Base-by-base conservation (phyloP, 2,113 vertebrate genomes). In the Gymnarchus niloticus region DNA sequence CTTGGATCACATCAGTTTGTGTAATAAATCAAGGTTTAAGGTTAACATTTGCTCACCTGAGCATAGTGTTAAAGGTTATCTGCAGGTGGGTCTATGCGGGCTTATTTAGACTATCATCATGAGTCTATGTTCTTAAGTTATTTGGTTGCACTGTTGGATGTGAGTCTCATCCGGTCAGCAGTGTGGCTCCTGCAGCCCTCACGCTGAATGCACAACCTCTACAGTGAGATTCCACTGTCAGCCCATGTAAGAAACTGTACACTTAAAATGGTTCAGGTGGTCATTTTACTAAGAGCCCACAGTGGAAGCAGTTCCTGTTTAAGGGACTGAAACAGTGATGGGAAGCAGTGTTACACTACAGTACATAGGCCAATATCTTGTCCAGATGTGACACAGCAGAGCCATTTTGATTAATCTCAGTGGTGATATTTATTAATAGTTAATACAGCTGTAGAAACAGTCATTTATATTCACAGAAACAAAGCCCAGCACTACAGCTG, bases 241-340 rank as follows among this genome's bases (percentile, higher is more conserved):
- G 96, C 95, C 96, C 96, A 96, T 97, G 96, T 98, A 97, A 98
- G 94, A 97, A 97, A 96, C 92, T 98, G 96, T 98, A 98, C 96
- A 97, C 98, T 98, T n/a, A n/a, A n/a, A n/a, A n/a, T n/a, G n/a
- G 61, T 14, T 69, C 2, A 14, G 28, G 61, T 37, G 61, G 61
- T 69, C 61, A 37, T 73, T 12, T 12, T 6, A 21, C 10, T 17
- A 41, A 33, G 65, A 73, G 41, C 28, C 65, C 3, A 1, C 33
- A 73, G 12, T 73, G 33, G 28, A 73, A 73, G 65, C 5, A 1
- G 41, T 73, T 41, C 14, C 19, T 73, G 14, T 41, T 41, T 37
- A 41, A 19, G 41, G 33, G 28, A n/a, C 6, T 59, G 23, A 59
- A 59, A 59, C 6, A 59, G n/a, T n/a, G 37, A 17, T 52, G 81